phyloP scores from a whole-genome alignment of 2,113 vertebrate genomes.

The Pungitius pungitius region DNA sequence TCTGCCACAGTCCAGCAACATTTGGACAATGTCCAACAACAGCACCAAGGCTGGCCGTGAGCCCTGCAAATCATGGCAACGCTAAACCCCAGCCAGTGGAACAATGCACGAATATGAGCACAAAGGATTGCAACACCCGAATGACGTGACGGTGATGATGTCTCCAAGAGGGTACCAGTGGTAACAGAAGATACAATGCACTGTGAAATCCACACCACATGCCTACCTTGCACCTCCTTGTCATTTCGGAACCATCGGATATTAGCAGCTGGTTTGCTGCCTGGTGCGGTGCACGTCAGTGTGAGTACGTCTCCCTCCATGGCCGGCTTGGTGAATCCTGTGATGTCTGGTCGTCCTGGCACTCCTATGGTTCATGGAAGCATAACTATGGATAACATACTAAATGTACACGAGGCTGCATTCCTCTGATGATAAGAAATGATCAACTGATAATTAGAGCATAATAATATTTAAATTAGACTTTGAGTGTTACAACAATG shows the following conservation, averaged over 20 bases:
- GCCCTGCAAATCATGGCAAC: slow-evolving; percentile 29
- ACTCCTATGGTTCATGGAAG: slow-evolving; percentile 82
- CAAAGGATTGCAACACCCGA: slow-evolving; percentile 37
- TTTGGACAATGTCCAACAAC: slow-evolving; percentile 44
- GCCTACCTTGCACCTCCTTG: slow-evolving; percentile 95
- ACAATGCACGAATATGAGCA: slow-evolving; percentile 44
- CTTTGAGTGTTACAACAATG: too few species aligned
- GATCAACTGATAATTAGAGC: background rate
- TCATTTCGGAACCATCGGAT: slow-evolving; percentile 98
- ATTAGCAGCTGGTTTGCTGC: slow-evolving; percentile 95
- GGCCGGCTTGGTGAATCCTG: slow-evolving; percentile 91
- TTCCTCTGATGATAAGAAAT: background rate
- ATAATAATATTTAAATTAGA: background rate
- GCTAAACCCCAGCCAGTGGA: slow-evolving; percentile 14
- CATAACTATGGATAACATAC: slow-evolving; percentile 1
- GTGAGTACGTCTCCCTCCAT: slow-evolving; percentile 93
- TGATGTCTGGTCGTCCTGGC: slow-evolving; percentile 93
- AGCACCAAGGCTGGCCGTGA: slow-evolving; percentile 42
- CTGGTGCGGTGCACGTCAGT: slow-evolving; percentile 92
- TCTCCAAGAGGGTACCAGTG: slow-evolving; percentile 24
- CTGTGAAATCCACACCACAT: slow-evolving; percentile 34
- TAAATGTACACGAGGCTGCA: background rate
- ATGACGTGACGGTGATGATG: slow-evolving; percentile 45
- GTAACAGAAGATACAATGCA: slow-evolving; percentile 30
- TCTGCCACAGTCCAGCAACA: slow-evolving; percentile 28